Percentiles rank a stretch among this genome's conserved stretches.
phyloP scores from a whole-genome alignment of 2,888 invertebrate species.

The Dioctria rufipes region DNA sequence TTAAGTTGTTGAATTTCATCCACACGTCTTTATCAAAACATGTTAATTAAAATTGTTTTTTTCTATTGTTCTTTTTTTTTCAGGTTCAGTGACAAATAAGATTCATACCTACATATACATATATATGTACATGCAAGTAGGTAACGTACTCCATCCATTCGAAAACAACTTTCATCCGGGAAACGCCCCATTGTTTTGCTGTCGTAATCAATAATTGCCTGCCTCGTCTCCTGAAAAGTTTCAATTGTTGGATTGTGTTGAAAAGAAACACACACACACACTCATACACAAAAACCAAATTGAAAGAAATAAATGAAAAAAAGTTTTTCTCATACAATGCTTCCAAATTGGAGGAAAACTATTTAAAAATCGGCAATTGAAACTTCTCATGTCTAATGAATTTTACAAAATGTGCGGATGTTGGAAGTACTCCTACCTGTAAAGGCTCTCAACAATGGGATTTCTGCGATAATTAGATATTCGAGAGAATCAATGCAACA shows the following conservation, averaged over 20 bases:
- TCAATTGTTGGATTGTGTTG: not conserved
- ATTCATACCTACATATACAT: too few relatives aligned
- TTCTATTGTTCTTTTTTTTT: not conserved
- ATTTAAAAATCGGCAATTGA: slow-evolving; percentile 22
- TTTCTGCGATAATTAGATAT: slow-evolving; percentile 56
- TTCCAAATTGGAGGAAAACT: slow-evolving; percentile 29
- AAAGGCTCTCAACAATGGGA: slow-evolving; percentile 50
- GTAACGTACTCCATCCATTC: too few relatives aligned
- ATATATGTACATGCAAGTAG: too few relatives aligned
- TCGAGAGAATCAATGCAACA: slow-evolving; percentile 55
- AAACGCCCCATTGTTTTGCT: not conserved
- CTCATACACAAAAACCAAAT: not conserved
- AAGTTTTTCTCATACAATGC: not conserved
- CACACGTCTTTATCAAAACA: slow-evolving; percentile 3
- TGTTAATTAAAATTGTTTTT: slow-evolving; percentile 12
- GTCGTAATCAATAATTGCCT: slow-evolving; percentile 8
- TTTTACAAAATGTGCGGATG: slow-evolving; percentile 51
- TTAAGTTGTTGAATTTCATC: not conserved
- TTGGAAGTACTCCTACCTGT: slow-evolving; percentile 43
- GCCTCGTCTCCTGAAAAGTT: not conserved
- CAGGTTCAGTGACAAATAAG: not conserved
- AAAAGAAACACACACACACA: not conserved
- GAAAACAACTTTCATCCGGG: too few relatives aligned
- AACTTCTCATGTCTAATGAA: slow-evolving; percentile 45
- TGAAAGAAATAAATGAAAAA: too few relatives aligned